Conservation (phyloP, 2,797 vertebrate genomes). For the Alectoris magna region DNA sequence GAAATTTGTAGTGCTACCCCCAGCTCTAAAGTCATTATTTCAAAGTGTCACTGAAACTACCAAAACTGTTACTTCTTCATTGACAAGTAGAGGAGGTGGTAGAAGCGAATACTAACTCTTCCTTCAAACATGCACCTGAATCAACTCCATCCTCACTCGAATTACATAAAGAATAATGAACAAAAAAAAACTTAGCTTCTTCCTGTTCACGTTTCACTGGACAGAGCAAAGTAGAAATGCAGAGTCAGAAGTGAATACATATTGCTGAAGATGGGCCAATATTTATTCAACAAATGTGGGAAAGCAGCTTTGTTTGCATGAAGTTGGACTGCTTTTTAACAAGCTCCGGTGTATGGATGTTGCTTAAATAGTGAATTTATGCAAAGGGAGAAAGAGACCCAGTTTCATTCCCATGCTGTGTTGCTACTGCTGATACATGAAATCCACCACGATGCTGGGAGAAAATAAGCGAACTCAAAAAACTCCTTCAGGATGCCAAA, state of each 20-base stretch:
- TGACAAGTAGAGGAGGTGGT: not conserved
- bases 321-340: not conserved
- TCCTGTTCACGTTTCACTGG: not conserved
- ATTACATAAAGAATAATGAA: not conserved
- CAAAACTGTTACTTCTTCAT: not conserved
- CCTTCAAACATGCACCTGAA: not conserved
- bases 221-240: not conserved
- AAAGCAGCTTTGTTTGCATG: not conserved
- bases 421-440: not conserved
- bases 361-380: not conserved
- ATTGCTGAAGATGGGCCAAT: not conserved
- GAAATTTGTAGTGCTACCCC: not conserved
- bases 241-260: not conserved
- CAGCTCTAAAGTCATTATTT: not conserved
- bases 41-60: not conserved
- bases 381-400: accelerated
- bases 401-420: not conserved
- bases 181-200: not conserved
- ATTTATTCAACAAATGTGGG: not conserved
- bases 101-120: not conserved
- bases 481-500: not conserved
- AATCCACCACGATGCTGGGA: not conserved
- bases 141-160: not conserved
- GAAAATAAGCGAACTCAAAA: not conserved
- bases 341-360: not conserved